phyloP scores from a whole-genome alignment of 2,113 vertebrate genomes.

The Brevimyrus niger region DNA sequence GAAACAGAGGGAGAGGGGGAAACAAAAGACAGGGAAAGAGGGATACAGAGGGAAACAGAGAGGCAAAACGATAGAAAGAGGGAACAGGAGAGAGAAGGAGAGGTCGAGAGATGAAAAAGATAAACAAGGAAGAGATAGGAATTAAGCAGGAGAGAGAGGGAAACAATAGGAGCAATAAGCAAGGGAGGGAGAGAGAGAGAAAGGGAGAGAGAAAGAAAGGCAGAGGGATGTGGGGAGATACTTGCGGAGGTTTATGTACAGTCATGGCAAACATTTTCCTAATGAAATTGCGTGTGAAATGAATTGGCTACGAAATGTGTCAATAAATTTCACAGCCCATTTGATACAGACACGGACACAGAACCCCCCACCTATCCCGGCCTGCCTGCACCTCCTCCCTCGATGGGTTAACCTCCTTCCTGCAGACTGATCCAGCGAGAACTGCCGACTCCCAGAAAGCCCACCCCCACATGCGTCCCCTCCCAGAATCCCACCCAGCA shows the following conservation, averaged over 20 bases:
- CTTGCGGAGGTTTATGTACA: neutral
- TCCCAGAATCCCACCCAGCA: neutral
- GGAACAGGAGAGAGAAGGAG: neutral
- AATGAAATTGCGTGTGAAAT: conserved; percentile 3
- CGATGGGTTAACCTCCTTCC: neutral
- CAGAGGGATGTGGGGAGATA: neutral
- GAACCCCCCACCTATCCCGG: neutral
- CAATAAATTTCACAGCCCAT: conserved; percentile 7
- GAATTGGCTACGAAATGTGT: conserved; percentile 1
- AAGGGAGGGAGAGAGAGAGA: neutral
- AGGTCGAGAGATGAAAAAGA: neutral
- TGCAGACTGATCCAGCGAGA: neutral
- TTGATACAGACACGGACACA: neutral
- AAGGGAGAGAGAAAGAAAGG: neutral
- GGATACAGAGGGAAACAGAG: neutral
- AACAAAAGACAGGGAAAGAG: neutral
- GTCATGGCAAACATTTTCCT: neutral
- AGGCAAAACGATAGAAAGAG: neutral
- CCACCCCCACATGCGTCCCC: neutral
- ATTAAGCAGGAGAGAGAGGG: neutral
- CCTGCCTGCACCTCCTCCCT: neutral
- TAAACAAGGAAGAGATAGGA: neutral
- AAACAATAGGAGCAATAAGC: neutral
- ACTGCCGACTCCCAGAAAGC: neutral
- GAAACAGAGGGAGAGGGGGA: neutral